Conservation (phyloP, 2,797 vertebrate species). For the Coilia nasus region DNA sequence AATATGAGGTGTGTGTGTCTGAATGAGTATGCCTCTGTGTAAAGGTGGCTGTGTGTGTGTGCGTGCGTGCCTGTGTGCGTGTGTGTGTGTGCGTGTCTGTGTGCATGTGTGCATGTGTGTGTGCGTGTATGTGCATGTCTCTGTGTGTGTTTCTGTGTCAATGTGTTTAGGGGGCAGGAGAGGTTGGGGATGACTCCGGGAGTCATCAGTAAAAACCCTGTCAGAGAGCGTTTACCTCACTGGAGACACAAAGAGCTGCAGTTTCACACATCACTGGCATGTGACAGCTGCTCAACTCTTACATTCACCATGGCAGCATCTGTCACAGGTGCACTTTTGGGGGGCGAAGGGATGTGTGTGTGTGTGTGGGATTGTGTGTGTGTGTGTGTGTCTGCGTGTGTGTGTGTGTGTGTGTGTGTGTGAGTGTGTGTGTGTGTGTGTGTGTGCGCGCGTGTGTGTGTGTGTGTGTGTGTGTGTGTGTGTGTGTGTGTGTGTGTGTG, state of each 20-base stretch:
- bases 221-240: constrained; percentile 46
- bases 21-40: neutral
- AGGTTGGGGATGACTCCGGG: constrained; percentile 21
- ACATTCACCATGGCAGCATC: neutral
- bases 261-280: constrained; percentile 38
- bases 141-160: neutral
- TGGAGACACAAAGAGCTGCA: constrained; percentile 31
- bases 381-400: too few relatives aligned
- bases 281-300: neutral
- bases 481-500: constrained; percentile 3
- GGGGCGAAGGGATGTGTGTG: neutral
- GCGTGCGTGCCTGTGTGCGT: neutral
- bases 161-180: neutral
- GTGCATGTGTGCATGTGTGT: too few relatives aligned
- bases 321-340: neutral
- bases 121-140: too few relatives aligned
- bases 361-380: neutral
- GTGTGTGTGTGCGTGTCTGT: neutral
- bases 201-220: constrained; percentile 54
- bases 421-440: neutral
- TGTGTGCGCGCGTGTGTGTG: too few relatives aligned
- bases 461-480: neutral
- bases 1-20: neutral
- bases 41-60: neutral
- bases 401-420: neutral